phyloP scores from a whole-genome alignment of 2,113 vertebrate species.

The Cyanoliseus patagonus region DNA sequence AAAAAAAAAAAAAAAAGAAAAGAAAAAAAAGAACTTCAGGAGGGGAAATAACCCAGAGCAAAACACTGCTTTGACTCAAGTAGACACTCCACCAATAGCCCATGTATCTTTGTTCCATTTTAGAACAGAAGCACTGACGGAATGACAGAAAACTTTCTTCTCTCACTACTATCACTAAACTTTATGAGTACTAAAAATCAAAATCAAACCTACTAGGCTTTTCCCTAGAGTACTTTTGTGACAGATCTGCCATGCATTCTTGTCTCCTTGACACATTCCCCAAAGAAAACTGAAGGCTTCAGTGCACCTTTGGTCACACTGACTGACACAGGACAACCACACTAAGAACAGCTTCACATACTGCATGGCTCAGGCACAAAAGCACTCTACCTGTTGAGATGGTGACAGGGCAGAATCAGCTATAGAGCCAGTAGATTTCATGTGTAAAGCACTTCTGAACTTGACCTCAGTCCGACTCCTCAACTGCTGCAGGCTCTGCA shows the following conservation, averaged over 20 bases:
- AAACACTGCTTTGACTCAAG: not conserved
- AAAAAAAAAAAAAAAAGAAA: no score
- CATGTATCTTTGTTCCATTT: not conserved
- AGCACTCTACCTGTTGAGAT: constrained; percentile 55
- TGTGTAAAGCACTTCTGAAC: constrained; percentile 60
- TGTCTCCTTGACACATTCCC: not conserved
- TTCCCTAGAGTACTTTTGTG: constrained; percentile 46
- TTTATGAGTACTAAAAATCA: not conserved
- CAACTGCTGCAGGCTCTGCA: constrained; percentile 25
- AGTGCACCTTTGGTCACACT: not conserved
- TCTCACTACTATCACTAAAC: not conserved
- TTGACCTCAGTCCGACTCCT: constrained; percentile 21
- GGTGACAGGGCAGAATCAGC: constrained; percentile 23
- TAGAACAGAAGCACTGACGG: not conserved
- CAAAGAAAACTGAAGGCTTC: not conserved
- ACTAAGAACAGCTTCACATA: not conserved
- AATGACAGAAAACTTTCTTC: not conserved
- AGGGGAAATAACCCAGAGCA: not conserved
- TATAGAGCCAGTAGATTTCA: constrained; percentile 50
- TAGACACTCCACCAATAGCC: not conserved
- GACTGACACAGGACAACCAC: not conserved
- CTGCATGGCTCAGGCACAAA: constrained; percentile 35
- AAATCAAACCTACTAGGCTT: not conserved
- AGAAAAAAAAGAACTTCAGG: not conserved
- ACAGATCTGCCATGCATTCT: constrained; percentile 27